A percentile compares a stretch with the other conserved stretches of the same genome.
Evolutionary conservation across 1,140 invertebrate species (phyloP).

Genomic region (Zaprionus tsacasi): DNA sequence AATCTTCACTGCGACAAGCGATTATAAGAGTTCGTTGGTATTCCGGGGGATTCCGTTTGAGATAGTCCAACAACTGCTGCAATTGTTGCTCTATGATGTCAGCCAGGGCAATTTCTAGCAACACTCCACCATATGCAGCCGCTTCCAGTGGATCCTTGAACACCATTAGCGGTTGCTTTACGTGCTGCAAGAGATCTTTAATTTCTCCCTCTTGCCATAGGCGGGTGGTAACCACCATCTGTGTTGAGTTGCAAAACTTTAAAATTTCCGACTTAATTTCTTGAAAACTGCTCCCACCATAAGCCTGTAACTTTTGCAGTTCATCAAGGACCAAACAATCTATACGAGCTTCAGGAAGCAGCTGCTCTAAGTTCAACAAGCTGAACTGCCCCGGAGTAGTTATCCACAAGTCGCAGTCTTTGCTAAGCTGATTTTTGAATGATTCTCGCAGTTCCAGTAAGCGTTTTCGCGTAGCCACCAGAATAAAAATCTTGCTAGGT

Average conservation of each 20-base stretch:
- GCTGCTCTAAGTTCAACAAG: neutral
- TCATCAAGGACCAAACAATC: slow-evolving; percentile 14
- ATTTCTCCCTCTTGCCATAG: slow-evolving; percentile 5
- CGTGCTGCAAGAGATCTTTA: neutral
- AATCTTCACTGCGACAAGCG: neutral
- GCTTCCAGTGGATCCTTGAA: slow-evolving; percentile 22
- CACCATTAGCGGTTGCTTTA: slow-evolving; percentile 7
- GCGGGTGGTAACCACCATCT: slow-evolving; percentile 14
- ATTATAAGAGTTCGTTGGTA: slow-evolving; percentile 15
- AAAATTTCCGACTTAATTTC: neutral
- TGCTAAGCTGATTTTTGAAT: neutral
- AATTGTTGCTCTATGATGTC: slow-evolving; percentile 7
- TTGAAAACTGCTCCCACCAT: slow-evolving; percentile 19
- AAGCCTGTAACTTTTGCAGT: slow-evolving; percentile 2
- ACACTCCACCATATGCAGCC: slow-evolving; percentile 21
- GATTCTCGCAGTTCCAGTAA: slow-evolving; percentile 1
- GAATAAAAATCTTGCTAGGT: neutral
- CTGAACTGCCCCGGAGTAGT: slow-evolving; percentile 8
- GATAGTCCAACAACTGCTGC: slow-evolving; percentile 13
- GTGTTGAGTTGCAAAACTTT: neutral
- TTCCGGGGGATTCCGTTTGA: neutral
- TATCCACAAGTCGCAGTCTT: neutral
- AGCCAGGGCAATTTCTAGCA: neutral
- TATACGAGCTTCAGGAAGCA: neutral
- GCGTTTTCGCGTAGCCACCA: slow-evolving; percentile 22